A percentile compares a stretch with the other conserved stretches of the same genome.
Conservation (phyloP, 2,113 vertebrate genomes). For the Apaloderma vittatum region DNA sequence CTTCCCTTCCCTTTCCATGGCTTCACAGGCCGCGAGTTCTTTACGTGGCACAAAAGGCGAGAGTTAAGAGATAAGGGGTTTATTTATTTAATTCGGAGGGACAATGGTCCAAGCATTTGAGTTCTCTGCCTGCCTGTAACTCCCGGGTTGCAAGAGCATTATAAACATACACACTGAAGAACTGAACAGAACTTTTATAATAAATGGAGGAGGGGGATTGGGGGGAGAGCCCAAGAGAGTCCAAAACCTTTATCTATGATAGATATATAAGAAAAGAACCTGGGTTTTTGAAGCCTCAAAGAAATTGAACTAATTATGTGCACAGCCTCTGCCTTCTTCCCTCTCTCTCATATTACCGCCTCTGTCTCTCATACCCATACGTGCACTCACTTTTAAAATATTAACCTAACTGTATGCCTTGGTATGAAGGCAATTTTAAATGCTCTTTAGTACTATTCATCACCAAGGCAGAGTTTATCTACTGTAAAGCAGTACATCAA, state of each 20-base stretch:
- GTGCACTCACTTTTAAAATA: not conserved
- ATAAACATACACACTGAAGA: not conserved
- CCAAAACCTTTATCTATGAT: constrained; percentile 8
- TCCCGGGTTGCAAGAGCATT: not conserved
- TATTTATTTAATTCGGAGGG: not conserved
- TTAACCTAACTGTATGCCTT: not conserved
- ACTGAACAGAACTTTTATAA: not conserved
- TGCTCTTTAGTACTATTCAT: not conserved
- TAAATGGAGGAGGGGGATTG: not conserved
- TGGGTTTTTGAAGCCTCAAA: constrained; percentile 25
- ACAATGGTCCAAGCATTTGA: not conserved
- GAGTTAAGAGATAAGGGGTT: constrained; percentile 10
- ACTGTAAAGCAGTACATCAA: not conserved
- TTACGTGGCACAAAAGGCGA: not conserved
- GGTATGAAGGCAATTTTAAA: not conserved
- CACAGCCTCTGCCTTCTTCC: not conserved
- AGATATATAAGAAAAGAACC: constrained; percentile 5
- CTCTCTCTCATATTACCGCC: not conserved
- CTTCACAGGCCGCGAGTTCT: not conserved
- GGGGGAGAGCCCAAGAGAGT: not conserved
- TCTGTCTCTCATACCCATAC: not conserved
- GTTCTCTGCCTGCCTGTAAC: not conserved
- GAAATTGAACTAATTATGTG: not conserved
- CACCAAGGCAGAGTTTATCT: not conserved
- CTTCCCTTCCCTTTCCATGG: not conserved